These are phyloP conservation scores for Zoanthus solanderi DNA, from an alignment of 92 coral and sea anemone species.

Conservation along the genomic window DNA sequence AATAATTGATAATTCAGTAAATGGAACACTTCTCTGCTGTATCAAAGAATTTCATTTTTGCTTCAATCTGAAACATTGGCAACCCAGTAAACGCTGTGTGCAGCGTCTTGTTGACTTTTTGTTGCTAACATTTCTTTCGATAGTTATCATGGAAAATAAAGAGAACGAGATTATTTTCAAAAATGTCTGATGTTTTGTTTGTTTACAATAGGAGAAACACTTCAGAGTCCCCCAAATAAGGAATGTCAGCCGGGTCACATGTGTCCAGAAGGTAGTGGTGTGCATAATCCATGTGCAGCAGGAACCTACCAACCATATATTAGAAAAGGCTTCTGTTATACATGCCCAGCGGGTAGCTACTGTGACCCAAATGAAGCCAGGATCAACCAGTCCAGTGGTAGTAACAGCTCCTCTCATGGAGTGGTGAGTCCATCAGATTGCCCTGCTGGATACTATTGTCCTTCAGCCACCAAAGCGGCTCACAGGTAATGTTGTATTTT, in stretches of 20 bases:
- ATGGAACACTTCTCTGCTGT: no score
- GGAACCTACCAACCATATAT: constrained; percentile 92
- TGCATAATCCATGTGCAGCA: constrained; percentile 90
- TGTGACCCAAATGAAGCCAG: constrained; percentile 98
- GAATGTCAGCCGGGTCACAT: constrained; percentile 96
- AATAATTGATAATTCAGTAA: no score
- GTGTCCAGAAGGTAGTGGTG: constrained; percentile 96
- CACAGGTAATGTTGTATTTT: constrained; percentile 5
- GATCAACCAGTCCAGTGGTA: constrained; percentile 84
- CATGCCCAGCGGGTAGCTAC: constrained; percentile 95
- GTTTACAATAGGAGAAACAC: constrained; percentile 75
- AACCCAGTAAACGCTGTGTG: no score
- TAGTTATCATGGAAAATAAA: no score
- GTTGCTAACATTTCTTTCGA: no score
- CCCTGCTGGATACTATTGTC: constrained; percentile 95
- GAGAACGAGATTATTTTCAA: neutral
- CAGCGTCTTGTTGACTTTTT: no score
- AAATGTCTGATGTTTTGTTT: neutral
- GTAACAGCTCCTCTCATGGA: constrained; percentile 87
- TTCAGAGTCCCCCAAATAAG: constrained; percentile 89
- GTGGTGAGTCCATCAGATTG: constrained; percentile 84
- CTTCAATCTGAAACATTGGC: no score
- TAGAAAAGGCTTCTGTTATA: constrained; percentile 71
- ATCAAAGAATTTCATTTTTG: no score
- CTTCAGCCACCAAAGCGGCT: constrained; percentile 85